A percentile compares a stretch with the other conserved stretches of the same genome.
Evolutionary conservation across 1,140 invertebrate genomes (phyloP).

Genomic region (Neodiprion lecontei): DNA sequence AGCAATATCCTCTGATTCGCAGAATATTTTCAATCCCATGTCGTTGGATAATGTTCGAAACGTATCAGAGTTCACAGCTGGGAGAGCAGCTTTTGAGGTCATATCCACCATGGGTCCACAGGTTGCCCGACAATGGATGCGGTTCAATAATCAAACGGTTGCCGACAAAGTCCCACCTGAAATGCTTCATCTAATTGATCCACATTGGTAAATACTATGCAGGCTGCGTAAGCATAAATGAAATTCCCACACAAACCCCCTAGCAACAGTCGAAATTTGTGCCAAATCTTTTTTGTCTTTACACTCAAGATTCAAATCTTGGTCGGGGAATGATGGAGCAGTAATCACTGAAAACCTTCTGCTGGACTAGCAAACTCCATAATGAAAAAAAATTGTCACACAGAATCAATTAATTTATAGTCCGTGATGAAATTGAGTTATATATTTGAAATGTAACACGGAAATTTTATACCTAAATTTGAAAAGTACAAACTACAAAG

Average conservation of each 20-base stretch:
- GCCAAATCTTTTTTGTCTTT: not conserved
- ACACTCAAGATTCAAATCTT: too few species aligned
- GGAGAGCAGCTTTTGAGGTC: conserved; percentile 14
- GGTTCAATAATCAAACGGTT: conserved; percentile 43
- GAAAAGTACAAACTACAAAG: not conserved
- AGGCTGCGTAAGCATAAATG: not conserved
- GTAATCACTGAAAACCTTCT: too few species aligned
- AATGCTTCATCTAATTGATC: conserved; percentile 68
- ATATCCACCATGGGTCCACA: conserved; percentile 26
- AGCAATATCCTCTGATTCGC: not conserved
- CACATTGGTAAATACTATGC: conserved; percentile 61
- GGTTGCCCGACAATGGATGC: conserved; percentile 26
- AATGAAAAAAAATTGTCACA: too few species aligned
- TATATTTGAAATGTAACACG: too few species aligned
- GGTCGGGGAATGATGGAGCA: too few species aligned
- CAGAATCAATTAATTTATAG: too few species aligned
- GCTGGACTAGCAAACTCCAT: too few species aligned
- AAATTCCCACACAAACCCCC: not conserved
- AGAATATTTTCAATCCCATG: not conserved
- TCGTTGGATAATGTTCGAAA: not conserved
- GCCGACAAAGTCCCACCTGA: conserved; percentile 64
- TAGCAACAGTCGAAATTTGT: not conserved
- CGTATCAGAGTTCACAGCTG: not conserved
- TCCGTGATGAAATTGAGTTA: too few species aligned
- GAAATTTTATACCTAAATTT: not conserved